A percentile compares a stretch with the other conserved stretches of the same genome.
Evolutionary conservation across 2,888 invertebrate genomes (phyloP).

Genomic region (Stomorhina lunata): DNA sequence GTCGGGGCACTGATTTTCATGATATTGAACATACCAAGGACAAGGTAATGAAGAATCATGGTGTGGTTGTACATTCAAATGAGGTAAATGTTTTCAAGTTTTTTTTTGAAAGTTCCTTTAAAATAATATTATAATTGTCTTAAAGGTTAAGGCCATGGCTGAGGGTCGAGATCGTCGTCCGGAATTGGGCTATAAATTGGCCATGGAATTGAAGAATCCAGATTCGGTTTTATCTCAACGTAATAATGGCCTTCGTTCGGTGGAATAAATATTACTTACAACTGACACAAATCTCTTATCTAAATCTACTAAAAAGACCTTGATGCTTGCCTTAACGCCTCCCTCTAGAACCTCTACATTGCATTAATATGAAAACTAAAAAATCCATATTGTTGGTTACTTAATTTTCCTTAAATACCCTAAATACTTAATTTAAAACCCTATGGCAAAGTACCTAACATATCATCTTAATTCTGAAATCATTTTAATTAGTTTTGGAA

Average conservation of each 20-base stretch:
- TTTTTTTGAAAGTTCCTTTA: not conserved
- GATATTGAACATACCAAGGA: constrained; percentile 92
- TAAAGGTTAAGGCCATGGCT: constrained; percentile 91
- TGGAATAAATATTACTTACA: constrained; percentile 65
- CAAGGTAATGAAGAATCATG: constrained; percentile 87
- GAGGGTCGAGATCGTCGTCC: constrained; percentile 92
- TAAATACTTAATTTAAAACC: not conserved
- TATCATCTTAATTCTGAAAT: not conserved
- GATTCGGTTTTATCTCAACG: constrained; percentile 80
- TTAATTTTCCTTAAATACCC: too few species aligned
- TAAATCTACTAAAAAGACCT: constrained; percentile 1
- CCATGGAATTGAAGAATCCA: constrained; percentile 88
- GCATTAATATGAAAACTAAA: not conserved
- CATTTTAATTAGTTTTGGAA: not conserved
- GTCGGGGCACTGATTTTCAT: constrained; percentile 91
- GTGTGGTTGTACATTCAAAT: constrained; percentile 89
- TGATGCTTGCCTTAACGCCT: constrained; percentile 27
- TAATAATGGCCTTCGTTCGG: constrained; percentile 71
- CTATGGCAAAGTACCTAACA: not conserved
- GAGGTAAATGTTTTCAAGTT: constrained; percentile 80
- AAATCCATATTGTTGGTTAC: not conserved
- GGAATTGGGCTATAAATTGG: constrained; percentile 92
- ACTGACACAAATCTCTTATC: not conserved
- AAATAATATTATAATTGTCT: constrained; percentile 41
- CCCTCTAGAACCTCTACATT: not conserved